Conservation (phyloP, 92 coral and sea anemone species). For the Porites rus region DNA sequence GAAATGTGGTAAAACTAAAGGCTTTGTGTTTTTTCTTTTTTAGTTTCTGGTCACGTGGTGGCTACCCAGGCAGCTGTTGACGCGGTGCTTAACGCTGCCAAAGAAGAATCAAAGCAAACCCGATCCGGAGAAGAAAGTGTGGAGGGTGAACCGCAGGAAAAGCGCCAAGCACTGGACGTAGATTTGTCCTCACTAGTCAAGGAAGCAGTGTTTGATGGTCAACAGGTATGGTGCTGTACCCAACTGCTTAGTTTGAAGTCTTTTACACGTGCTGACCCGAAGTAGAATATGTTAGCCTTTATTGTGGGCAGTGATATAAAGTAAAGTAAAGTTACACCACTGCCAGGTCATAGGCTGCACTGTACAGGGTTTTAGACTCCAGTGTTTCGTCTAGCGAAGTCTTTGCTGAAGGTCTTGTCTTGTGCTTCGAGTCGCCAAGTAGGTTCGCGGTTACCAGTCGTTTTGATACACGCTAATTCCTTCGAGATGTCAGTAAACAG, state of each 20-base stretch:
- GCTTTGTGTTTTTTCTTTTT: neutral
- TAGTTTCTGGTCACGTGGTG: conserved; percentile 69
- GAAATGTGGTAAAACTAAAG: neutral
- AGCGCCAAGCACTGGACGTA: conserved; percentile 70
- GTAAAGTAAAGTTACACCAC: neutral
- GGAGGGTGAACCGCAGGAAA: conserved; percentile 73
- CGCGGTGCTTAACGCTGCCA: conserved; percentile 77
- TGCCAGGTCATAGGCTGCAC: neutral
- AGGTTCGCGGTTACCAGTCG: too few relatives aligned
- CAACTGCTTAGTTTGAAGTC: neutral
- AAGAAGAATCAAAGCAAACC: conserved; percentile 42
- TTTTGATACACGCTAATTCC: too few relatives aligned
- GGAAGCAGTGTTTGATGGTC: conserved; percentile 78
- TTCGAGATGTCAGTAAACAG: too few relatives aligned
- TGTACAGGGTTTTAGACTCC: neutral
- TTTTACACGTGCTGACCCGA: neutral
- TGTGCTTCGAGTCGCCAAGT: too few relatives aligned
- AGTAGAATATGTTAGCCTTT: neutral
- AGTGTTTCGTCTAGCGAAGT: neutral
- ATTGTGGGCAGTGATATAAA: neutral
- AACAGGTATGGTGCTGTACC: conserved; percentile 23
- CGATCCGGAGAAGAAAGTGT: conserved; percentile 17
- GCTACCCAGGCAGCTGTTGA: conserved; percentile 75
- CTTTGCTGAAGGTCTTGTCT: neutral
- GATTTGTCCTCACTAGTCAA: conserved; percentile 84